Base-by-base conservation (phyloP, 1,140 invertebrate genomes). In the Leptinotarsa texana region DNA sequence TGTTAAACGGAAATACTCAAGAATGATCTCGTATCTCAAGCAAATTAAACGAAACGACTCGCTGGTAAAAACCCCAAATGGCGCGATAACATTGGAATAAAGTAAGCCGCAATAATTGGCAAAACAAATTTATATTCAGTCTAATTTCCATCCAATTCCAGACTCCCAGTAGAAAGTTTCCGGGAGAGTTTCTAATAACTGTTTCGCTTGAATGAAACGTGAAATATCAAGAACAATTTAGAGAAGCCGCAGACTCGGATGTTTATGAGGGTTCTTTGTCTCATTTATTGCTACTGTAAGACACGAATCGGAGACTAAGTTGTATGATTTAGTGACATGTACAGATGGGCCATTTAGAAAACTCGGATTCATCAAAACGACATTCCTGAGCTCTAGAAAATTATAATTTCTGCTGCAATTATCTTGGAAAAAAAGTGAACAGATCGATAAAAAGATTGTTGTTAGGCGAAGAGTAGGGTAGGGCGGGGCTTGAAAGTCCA, bases 91-190 rank as follows among this genome's bases (percentile, higher is more conserved):
- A 57, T 57, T 57, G 51, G 63, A 24, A 66, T 33, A 48, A 69
- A 69, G 67, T 47, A 69, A 49, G 67, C 67, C 27, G 33, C 67
- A 49, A 69, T 69, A 69, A 72, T 62, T 72, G 69, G 49, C 18
- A 42, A 27, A 72, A 72, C 69, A 72, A 62, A 72, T 72, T 72
- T 72, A 72, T 62, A 72, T 72, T 72, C 69, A 61, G 57, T n/a
- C 57, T 63, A 72, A 72, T 72, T 72, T 61, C 69, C 69, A 72
- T 22, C 27, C 49, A 48, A 69, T 69, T 69, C 67, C 47, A 49
- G 27, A 18, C 4, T 21, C 1, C 15, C 24, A 69, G 42, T 22
- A 17, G 42, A 69, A 69, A 69, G 27, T 69, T 72, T 69, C 47
- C 47, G 21, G 22, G 48, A 47, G 27, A 62, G 62, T 27, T 33